phyloP scores from a whole-genome alignment of 2,888 invertebrate species.

The Mesochorus sp. region DNA sequence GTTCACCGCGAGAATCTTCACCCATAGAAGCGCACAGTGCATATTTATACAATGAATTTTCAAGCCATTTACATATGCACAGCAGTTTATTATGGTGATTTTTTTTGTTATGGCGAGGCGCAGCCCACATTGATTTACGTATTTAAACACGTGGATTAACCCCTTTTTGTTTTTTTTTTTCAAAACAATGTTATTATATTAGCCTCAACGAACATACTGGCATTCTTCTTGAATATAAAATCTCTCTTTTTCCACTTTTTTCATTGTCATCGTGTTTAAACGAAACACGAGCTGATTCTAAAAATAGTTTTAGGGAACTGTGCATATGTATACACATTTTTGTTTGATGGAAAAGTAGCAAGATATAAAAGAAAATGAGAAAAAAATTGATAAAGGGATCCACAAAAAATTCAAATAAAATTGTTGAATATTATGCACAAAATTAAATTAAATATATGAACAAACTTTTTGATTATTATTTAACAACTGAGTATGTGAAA shows the following conservation, averaged over 20 bases:
- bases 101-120: not conserved
- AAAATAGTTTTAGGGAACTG: not conserved
- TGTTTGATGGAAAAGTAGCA: no score
- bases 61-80: not conserved
- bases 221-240: constrained; percentile 23
- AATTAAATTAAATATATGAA: no score
- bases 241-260: constrained; percentile 29
- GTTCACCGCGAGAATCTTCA: constrained; percentile 9
- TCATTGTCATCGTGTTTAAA: not conserved
- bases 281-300: not conserved
- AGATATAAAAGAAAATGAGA: no score
- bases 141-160: not conserved
- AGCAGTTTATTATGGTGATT: not conserved
- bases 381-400: no score
- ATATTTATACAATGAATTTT: constrained; percentile 2
- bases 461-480: no score
- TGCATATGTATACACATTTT: not conserved
- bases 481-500: no score
- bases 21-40: not conserved
- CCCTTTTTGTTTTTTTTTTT: not conserved
- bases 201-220: constrained; percentile 41
- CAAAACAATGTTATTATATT: not conserved
- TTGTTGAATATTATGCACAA: no score
- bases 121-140: not conserved
- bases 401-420: no score